Base-by-base conservation (phyloP, 2,888 invertebrate species). In the Pristionchus arcanus region DNA sequence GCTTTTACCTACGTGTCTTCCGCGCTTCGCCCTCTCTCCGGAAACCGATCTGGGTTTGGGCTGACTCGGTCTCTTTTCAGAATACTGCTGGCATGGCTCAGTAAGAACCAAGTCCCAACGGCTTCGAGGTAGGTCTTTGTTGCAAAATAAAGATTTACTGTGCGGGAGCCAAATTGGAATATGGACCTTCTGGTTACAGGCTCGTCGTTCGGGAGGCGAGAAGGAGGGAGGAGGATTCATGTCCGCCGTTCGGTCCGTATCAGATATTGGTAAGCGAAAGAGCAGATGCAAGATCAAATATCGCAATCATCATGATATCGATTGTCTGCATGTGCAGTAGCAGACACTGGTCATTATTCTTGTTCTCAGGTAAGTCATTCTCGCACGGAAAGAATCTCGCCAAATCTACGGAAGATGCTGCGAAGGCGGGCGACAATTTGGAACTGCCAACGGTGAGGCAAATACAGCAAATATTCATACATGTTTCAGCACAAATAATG, bases 161-260 rank as follows among this genome's bases (percentile, higher is more conserved):
- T 21, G 68, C 19, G 16, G 16, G 34, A 71, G 4, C 16, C 68
- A 71, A 71, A 71, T 71, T 34, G 13, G 16, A 34, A 71, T 71
- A 19, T 71, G 25, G 42, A 19, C n/a, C 49, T 15, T 13, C 49
- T 21, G 25, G 19, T 88, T 68, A 7, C 74, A 89, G 89, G 89
- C 83, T 42, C 89, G 89, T 55, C 59, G 89, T 4, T 55, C 89
- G 37, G 89, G 89, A 42, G 66, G 68, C 19, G 81, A 89, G 89
- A 89, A 89, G 31, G 89, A 97, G 94, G 97, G 97, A 96, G 97
- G 97, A 96, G 97, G 97, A 49, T 96, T 97, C 92, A 96, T 98
- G 91, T 98, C 98, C 55, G 97, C 98, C 89, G 98, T 98, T 92
- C 96, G 99, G 91, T 98, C 98, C 15, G 96, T 99, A 94, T 98